These are phyloP conservation scores for Notechis scutatus DNA, from an alignment of 2,113 vertebrate genomes.

Conservation along the genomic window DNA sequence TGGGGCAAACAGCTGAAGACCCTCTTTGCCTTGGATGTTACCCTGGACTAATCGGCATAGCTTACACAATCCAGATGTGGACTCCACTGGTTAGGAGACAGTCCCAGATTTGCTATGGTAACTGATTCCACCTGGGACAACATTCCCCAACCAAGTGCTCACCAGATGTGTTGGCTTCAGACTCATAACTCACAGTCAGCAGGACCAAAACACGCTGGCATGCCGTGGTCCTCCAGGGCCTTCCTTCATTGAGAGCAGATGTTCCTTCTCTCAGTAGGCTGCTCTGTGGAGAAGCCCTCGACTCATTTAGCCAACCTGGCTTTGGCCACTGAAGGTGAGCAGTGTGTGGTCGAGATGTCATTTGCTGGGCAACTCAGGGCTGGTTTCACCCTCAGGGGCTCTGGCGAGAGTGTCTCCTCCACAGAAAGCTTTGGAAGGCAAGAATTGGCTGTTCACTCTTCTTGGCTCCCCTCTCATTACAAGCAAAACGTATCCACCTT, in stretches of 20 bases:
- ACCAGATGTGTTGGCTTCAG: background rate
- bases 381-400: background rate
- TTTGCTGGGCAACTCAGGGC: background rate
- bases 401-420: background rate
- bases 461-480: background rate
- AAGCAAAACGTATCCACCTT: background rate
- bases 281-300: background rate
- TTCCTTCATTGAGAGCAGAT: background rate
- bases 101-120: background rate
- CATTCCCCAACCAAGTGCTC: background rate
- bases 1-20: constrained; percentile 22
- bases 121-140: background rate
- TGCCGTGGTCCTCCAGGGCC: background rate
- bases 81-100: rapidly evolving
- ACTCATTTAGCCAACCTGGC: background rate
- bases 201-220: background rate
- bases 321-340: background rate
- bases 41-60: background rate
- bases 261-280: background rate
- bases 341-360: too few species aligned
- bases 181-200: background rate
- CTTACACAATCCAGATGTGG: background rate
- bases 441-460: background rate
- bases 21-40: constrained; percentile 8
- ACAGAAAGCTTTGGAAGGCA: background rate